These are phyloP conservation scores for Prunella himalayana DNA, from an alignment of 2,113 vertebrate species.

Conservation along the genomic window DNA sequence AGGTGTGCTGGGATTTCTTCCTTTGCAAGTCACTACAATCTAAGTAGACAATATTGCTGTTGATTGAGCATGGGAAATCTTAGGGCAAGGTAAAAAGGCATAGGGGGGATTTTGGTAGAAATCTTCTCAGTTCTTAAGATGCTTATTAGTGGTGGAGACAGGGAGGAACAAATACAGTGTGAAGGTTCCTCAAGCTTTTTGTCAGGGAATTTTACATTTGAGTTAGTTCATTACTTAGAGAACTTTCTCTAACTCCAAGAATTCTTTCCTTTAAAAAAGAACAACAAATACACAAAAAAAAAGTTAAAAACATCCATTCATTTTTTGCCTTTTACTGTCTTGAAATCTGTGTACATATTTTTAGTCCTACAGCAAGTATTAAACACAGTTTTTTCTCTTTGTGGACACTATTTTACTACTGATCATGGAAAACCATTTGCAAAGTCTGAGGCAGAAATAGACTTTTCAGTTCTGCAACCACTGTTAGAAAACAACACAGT, in stretches of 20 bases:
- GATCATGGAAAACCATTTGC: not conserved
- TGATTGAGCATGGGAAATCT: not conserved
- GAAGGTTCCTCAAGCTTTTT: not conserved
- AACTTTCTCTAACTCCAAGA: not conserved
- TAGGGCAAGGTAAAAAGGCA: not conserved
- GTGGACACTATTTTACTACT: not conserved
- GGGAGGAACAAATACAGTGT: not conserved
- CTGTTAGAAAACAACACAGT: not conserved
- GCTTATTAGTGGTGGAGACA: not conserved
- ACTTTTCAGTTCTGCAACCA: not conserved
- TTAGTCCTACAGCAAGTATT: not conserved
- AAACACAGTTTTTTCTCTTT: not conserved
- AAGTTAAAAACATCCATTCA: not conserved
- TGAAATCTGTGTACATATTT: not conserved
- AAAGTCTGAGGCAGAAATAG: not conserved
- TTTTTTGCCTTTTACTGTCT: not conserved
- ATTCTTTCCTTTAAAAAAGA: not conserved
- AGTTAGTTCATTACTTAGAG: not conserved
- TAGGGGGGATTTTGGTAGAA: not conserved
- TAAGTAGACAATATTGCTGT: not conserved
- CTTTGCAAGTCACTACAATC: fast-evolving
- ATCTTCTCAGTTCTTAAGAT: not conserved
- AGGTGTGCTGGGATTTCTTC: not conserved
- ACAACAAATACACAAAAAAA: not conserved
- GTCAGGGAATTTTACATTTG: not conserved